phyloP scores from a whole-genome alignment of 2,888 invertebrate species.

The Archaeoteleia sp. region DNA sequence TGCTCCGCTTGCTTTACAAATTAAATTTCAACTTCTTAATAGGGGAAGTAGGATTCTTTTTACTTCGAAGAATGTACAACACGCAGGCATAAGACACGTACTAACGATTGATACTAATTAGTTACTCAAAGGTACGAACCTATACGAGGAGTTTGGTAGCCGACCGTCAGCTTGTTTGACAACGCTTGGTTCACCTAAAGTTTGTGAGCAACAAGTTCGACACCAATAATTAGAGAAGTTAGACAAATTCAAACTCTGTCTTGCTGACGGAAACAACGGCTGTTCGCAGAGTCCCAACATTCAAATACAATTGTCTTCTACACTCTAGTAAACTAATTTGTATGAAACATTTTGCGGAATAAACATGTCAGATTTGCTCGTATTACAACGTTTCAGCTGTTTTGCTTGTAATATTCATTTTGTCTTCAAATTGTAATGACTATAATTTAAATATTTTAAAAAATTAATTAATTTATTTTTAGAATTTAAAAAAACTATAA shows the following conservation, averaged over 20 bases:
- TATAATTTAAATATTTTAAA: too few relatives aligned
- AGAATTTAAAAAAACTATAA: too few relatives aligned
- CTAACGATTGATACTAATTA: conserved; percentile 32
- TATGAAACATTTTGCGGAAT: conserved; percentile 7
- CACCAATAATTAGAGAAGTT: conserved; percentile 46
- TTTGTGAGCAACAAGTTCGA: conserved; percentile 47
- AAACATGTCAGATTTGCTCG: too few relatives aligned
- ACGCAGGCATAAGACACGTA: conserved; percentile 14
- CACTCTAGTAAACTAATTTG: conserved; percentile 10
- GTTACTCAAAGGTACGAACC: conserved; percentile 31
- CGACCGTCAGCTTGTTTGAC: conserved; percentile 41
- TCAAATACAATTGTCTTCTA: conserved; percentile 21
- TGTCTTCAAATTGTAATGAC: too few relatives aligned
- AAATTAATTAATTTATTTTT: too few relatives aligned
- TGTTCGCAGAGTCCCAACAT: conserved; percentile 16
- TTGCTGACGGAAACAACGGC: conserved; percentile 21
- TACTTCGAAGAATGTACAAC: conserved; percentile 11
- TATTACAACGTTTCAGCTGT: too few relatives aligned
- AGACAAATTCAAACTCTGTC: conserved; percentile 39
- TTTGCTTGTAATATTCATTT: too few relatives aligned
- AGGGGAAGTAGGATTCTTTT: too few relatives aligned
- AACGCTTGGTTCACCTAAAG: conserved; percentile 37
- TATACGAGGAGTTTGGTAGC: conserved; percentile 12
- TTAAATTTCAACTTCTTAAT: too few relatives aligned
- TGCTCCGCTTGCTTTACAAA: too few relatives aligned